phyloP scores from a whole-genome alignment of 1,140 invertebrate genomes.

The Maconellicoccus hirsutus region DNA sequence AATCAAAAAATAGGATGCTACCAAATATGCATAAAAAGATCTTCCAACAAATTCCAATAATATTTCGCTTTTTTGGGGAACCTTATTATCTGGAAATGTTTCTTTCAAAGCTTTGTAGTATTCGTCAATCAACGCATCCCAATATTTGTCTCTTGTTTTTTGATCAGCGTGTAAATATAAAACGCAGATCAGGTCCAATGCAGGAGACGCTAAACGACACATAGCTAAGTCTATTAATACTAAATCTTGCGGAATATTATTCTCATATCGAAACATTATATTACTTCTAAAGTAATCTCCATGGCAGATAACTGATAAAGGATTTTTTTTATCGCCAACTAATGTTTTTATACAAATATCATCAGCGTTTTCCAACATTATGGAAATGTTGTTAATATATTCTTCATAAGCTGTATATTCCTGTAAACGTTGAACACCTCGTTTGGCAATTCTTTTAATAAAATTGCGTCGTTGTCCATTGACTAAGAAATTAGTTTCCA shows the following conservation, averaged over 20 bases:
- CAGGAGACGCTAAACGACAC: constrained; percentile 33
- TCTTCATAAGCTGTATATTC: neutral
- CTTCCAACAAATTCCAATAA: neutral
- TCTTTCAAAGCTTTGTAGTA: constrained; percentile 33
- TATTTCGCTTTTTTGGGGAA: neutral
- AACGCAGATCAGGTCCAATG: constrained; percentile 36
- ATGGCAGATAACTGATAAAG: constrained; percentile 35
- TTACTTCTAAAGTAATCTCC: constrained; percentile 38
- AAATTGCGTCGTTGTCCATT: neutral
- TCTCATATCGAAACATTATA: constrained; percentile 30
- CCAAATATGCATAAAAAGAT: neutral
- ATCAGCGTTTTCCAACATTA: neutral
- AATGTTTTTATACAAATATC: neutral
- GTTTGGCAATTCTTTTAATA: neutral
- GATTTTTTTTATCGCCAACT: constrained; percentile 25
- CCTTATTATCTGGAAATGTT: neutral
- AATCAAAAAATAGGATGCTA: neutral
- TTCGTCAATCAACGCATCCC: constrained; percentile 31
- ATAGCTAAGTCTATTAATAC: constrained; percentile 37
- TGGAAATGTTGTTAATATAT: neutral
- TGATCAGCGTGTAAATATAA: constrained; percentile 34
- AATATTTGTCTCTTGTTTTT: constrained; percentile 28
- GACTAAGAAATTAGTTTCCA: neutral
- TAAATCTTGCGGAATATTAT: constrained; percentile 28
- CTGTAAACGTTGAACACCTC: neutral